Percentiles rank a stretch among this genome's conserved stretches.
Conservation (phyloP, 2,113 vertebrate species). For the Casuarius casuarius region DNA sequence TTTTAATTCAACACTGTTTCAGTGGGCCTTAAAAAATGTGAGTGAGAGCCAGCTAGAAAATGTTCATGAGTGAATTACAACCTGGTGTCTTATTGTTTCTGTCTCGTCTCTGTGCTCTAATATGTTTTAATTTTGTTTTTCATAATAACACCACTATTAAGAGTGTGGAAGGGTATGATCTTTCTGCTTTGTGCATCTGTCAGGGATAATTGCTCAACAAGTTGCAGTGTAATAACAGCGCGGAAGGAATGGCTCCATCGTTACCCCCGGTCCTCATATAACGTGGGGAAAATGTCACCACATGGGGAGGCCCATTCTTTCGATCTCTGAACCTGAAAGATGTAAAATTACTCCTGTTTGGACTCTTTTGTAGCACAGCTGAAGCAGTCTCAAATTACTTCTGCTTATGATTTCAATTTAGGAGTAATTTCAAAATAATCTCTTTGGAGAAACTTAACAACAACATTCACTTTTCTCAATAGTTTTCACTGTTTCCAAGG, state of each 20-base stretch:
- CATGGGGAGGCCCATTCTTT: background rate
- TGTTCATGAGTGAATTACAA: background rate
- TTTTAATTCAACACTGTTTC: slow-evolving; percentile 19
- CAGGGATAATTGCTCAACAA: background rate
- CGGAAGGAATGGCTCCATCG: background rate
- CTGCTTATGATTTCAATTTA: slow-evolving; percentile 48
- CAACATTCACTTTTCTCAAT: background rate
- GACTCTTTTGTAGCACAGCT: background rate
- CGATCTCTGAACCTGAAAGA: background rate
- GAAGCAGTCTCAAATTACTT: slow-evolving; percentile 30
- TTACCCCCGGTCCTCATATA: background rate
- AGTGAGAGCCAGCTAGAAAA: background rate
- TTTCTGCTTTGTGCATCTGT: background rate
- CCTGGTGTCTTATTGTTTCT: background rate
- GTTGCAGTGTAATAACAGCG: background rate
- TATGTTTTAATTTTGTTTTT: slow-evolving; percentile 7
- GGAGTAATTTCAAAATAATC: slow-evolving; percentile 45
- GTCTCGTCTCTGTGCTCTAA: background rate
- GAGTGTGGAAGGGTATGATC: background rate
- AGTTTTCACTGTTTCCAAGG: slow-evolving; percentile 28
- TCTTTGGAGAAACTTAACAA: background rate
- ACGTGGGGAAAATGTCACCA: background rate
- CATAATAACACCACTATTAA: background rate
- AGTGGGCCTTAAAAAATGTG: background rate
- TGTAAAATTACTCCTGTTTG: background rate